Percentiles rank a stretch among this genome's conserved stretches.
These are phyloP conservation scores for Pogoniulus pusillus DNA, from an alignment of 2,797 vertebrate genomes.

Conservation along the genomic window DNA sequence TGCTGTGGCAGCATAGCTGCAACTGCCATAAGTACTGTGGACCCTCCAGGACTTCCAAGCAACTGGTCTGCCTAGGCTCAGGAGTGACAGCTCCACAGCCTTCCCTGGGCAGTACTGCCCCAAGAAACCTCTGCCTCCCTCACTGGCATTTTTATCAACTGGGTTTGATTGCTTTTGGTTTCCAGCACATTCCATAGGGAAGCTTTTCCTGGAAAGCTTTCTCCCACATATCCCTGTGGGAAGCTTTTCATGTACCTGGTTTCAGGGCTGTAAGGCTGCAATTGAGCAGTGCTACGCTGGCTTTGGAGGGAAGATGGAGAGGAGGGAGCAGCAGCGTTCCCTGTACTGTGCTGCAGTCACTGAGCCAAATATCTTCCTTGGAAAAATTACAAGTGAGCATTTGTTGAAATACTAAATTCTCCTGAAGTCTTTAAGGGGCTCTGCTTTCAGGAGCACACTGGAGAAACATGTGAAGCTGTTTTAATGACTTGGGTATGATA, in stretches of 20 bases:
- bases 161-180: background rate
- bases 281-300: background rate
- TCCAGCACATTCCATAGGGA: background rate
- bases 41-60: background rate
- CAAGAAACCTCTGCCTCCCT: background rate
- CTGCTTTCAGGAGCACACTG: background rate
- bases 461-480: background rate
- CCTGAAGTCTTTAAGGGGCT: background rate
- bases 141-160: background rate
- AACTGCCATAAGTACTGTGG: background rate
- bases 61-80: background rate
- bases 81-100: background rate
- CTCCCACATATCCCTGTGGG: background rate
- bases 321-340: background rate
- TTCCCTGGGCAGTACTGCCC: background rate
- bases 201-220: background rate
- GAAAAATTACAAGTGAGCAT: background rate
- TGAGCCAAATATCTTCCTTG: background rate
- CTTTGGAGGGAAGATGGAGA: background rate
- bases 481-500: background rate
- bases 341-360: background rate
- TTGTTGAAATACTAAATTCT: background rate
- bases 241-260: background rate
- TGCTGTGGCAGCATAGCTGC: rapidly evolving
- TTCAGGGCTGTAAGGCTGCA: background rate